These are phyloP conservation scores for Latrodectus geometricus DNA, from an alignment of 1,140 invertebrate species.

Conservation along the genomic window DNA sequence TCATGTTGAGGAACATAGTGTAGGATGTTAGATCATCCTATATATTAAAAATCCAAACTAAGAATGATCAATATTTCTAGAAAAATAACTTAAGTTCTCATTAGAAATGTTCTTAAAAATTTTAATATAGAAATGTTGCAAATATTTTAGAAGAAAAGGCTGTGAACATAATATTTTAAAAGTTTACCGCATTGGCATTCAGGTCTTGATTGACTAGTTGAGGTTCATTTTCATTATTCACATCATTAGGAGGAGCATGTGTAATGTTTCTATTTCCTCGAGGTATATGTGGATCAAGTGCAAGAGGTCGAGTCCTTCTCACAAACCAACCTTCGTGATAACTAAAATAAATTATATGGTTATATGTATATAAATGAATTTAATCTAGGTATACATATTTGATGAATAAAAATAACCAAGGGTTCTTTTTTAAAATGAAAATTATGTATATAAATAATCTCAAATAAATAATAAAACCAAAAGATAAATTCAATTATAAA, in stretches of 20 bases:
- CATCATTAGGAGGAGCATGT: constrained; percentile 1
- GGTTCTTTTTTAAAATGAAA: neutral
- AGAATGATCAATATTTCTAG: too few relatives aligned
- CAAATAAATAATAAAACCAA: too few relatives aligned
- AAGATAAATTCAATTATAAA: too few relatives aligned
- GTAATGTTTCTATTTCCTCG: too few relatives aligned
- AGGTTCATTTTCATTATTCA: constrained; percentile 8
- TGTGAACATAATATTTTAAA: neutral
- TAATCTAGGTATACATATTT: neutral
- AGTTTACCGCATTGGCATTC: constrained; percentile 13
- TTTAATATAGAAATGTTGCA: too few relatives aligned
- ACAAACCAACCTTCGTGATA: constrained; percentile 43
- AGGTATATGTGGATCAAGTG: neutral
- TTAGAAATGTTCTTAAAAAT: too few relatives aligned
- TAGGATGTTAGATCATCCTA: too few relatives aligned
- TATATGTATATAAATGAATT: constrained; percentile 25
- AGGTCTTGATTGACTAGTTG: constrained; percentile 6
- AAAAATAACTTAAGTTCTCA: too few relatives aligned
- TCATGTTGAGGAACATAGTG: too few relatives aligned
- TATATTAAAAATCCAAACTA: too few relatives aligned
- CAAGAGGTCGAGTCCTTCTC: neutral
- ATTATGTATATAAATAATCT: neutral
- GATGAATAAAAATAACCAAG: neutral
- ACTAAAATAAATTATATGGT: constrained; percentile 2
- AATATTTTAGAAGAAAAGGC: neutral